Conservation (phyloP, 2,888 invertebrate genomes). For the Lacanobia oleracea region DNA sequence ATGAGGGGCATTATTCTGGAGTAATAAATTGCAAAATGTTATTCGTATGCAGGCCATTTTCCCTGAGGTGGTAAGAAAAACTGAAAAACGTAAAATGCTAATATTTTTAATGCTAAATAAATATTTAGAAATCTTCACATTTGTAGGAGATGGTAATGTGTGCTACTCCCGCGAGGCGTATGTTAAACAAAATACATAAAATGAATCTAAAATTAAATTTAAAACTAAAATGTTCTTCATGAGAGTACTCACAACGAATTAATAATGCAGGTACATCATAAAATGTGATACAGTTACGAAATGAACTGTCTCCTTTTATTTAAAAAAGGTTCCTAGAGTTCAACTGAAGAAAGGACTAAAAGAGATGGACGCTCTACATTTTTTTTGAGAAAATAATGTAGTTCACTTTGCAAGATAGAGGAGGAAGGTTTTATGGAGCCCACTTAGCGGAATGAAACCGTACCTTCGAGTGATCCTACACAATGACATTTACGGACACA, state of each 20-base stretch:
- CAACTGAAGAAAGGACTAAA: conserved; percentile 28
- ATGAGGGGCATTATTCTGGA: conserved; percentile 6
- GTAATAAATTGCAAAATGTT: conserved; percentile 39
- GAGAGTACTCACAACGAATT: conserved; percentile 2
- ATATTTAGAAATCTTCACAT: conserved; percentile 46
- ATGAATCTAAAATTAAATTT: conserved; percentile 11
- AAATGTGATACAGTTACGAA: conserved; percentile 4
- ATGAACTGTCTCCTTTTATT: conserved; percentile 5
- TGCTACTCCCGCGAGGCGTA: conserved; percentile 32
- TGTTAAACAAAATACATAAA: conserved; percentile 31
- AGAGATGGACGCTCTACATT: conserved; percentile 32
- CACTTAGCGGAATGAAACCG: conserved; percentile 46
- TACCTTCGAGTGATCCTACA: conserved; percentile 10
- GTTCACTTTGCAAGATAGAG: conserved; percentile 37
- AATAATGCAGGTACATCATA: conserved; percentile 5
- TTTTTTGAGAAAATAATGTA: conserved; percentile 46
- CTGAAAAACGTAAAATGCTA: conserved; percentile 36
- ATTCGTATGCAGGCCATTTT: conserved; percentile 18
- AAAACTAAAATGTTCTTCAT: conserved; percentile 9
- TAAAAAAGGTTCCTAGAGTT: conserved; percentile 5
- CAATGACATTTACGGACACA: conserved; percentile 29
- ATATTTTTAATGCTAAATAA: conserved; percentile 43
- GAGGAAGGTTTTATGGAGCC: conserved; percentile 38
- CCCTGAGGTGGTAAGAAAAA: conserved; percentile 25
- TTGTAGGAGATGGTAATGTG: conserved; percentile 36